Conservation (phyloP, 1,140 invertebrate genomes). For the Spodoptera litura region DNA sequence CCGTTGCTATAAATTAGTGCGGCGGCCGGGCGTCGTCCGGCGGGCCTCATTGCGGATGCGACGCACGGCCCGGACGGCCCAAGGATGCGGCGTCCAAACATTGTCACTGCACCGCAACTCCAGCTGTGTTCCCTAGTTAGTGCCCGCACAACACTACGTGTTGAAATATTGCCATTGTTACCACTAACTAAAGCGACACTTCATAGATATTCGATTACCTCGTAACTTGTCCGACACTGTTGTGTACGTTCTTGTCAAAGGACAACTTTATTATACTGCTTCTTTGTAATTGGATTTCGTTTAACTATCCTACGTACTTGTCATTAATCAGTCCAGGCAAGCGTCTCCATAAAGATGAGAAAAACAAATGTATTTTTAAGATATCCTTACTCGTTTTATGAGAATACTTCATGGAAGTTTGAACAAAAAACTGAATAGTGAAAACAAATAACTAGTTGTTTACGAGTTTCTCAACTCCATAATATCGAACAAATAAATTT, state of each 20-base stretch:
- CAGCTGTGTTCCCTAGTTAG: conserved; percentile 79
- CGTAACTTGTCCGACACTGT: conserved; percentile 1
- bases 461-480: conserved; percentile 47
- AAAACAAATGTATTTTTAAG: conserved; percentile 43
- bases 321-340: not conserved
- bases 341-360: conserved; percentile 5
- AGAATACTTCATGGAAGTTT: conserved; percentile 23
- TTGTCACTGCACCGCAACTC: conserved; percentile 77
- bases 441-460: conserved; percentile 50
- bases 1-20: conserved; percentile 80
- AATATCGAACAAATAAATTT: conserved; percentile 45
- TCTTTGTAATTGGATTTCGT: conserved; percentile 21
- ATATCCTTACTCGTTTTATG: conserved; percentile 37
- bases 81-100: conserved; percentile 76
- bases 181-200: conserved; percentile 51
- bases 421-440: conserved; percentile 25
- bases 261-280: not conserved
- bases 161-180: conserved; percentile 68
- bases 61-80: conserved; percentile 63
- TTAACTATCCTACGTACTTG: not conserved
- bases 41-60: conserved; percentile 75
- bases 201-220: conserved; percentile 52
- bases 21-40: conserved; percentile 57
- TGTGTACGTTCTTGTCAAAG: not conserved
- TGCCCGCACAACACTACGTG: conserved; percentile 69